Evolutionary conservation across 1,140 invertebrate genomes (phyloP).

Genomic region (Papilio aristodemus): DNA sequence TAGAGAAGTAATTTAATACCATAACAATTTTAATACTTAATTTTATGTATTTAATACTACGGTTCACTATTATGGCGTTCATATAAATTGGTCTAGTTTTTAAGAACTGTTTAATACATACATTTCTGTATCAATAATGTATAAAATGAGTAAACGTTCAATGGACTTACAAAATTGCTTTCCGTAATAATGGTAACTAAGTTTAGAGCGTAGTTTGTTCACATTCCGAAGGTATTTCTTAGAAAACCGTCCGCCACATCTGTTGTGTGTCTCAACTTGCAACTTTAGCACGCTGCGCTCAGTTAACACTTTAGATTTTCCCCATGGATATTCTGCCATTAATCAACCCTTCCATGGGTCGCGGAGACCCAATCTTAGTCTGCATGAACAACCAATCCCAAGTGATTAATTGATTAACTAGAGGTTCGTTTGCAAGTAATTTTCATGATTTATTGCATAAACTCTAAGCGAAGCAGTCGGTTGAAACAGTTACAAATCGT

Average conservation of each 20-base stretch:
- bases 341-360: conserved; percentile 69
- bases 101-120: too few species aligned
- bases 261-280: conserved; percentile 8
- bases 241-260: conserved; percentile 41
- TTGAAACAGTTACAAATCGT: conserved; percentile 45
- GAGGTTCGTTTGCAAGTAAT: conserved; percentile 68
- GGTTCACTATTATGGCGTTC: too few species aligned
- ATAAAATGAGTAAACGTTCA: conserved; percentile 3
- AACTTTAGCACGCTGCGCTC: conserved; percentile 22
- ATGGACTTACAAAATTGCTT: not conserved
- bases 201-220: conserved; percentile 21
- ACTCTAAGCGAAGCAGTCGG: conserved; percentile 41
- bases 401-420: conserved; percentile 77
- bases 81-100: too few species aligned
- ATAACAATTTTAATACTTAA: too few species aligned
- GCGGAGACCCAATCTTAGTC: conserved; percentile 60
- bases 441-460: conserved; percentile 70
- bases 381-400: conserved; percentile 62
- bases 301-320: conserved; percentile 58
- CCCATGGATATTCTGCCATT: conserved; percentile 69
- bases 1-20: too few species aligned
- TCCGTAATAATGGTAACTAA: conserved; percentile 16
- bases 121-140: too few species aligned
- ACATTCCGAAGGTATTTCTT: conserved; percentile 38
- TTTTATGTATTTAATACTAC: too few species aligned